Conservation (phyloP, 2,888 invertebrate species). For the Abrostola triplasia region DNA sequence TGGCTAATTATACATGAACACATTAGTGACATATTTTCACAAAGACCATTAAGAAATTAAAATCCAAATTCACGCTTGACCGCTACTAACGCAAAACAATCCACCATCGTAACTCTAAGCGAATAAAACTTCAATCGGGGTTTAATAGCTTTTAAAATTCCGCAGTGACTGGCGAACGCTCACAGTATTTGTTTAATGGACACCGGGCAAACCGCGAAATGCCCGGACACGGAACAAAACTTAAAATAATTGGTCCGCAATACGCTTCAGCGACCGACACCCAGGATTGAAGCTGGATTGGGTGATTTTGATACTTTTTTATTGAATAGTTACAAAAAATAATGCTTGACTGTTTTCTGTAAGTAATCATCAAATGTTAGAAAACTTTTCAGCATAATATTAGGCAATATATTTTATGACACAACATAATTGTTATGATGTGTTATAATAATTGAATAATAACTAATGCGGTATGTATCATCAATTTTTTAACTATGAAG, state of each 20-base stretch:
- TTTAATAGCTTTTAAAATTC: constrained; percentile 76
- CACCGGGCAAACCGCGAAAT: constrained; percentile 81
- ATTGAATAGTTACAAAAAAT: not conserved
- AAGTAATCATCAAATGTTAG: too few relatives aligned
- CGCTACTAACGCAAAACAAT: constrained; percentile 43
- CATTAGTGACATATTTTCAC: not conserved
- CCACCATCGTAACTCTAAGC: constrained; percentile 52
- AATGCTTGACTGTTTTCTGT: not conserved
- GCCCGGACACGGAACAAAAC: constrained; percentile 86
- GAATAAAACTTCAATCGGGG: constrained; percentile 69
- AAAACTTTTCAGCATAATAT: too few relatives aligned
- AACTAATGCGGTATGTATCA: too few relatives aligned
- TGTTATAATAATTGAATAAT: too few relatives aligned
- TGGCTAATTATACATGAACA: too few relatives aligned
- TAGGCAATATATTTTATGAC: too few relatives aligned
- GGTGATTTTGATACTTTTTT: constrained; percentile 67
- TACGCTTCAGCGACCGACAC: constrained; percentile 72
- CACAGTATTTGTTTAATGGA: constrained; percentile 79
- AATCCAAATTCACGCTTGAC: constrained; percentile 31
- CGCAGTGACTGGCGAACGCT: constrained; percentile 63
- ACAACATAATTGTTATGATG: too few relatives aligned
- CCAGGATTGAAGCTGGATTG: constrained; percentile 36
- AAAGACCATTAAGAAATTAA: constrained; percentile 10
- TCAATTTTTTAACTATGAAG: too few relatives aligned
- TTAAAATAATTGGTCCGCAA: constrained; percentile 86